A percentile compares a stretch with the other conserved stretches of the same genome.
Evolutionary conservation across 2,113 vertebrate species (phyloP).

Genomic region (Arvicanthis niloticus): DNA sequence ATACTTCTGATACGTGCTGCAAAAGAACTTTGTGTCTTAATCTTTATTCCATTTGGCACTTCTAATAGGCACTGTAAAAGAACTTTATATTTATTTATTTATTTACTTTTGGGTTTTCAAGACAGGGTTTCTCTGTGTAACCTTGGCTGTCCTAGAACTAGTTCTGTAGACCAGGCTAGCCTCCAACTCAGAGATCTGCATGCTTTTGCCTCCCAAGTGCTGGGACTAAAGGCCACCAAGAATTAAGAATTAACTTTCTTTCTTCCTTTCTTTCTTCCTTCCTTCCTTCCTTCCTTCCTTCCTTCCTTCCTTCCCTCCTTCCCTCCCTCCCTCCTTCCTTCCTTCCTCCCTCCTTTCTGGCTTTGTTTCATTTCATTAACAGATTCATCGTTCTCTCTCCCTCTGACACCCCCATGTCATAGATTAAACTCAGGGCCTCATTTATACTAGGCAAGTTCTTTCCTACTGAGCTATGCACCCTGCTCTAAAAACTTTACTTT

Average conservation of each 20-base stretch:
- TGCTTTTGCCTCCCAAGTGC: not conserved
- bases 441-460: not conserved
- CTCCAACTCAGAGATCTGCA: not conserved
- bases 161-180: not conserved
- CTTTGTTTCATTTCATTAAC: not conserved
- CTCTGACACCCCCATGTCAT: not conserved
- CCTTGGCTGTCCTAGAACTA: not conserved
- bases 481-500: not conserved
- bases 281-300: fast-evolving
- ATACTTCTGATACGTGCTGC: not conserved
- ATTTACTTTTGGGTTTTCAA: not conserved
- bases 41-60: not conserved
- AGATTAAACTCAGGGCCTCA: not conserved
- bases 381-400: not conserved
- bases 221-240: not conserved
- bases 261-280: not conserved
- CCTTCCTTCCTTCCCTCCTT: too few relatives aligned
- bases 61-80: not conserved
- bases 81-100: not conserved
- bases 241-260: not conserved
- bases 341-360: too few relatives aligned
- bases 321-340: too few relatives aligned
- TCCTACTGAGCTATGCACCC: not conserved
- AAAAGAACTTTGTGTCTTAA: not conserved
- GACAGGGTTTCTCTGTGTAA: not conserved